These are phyloP conservation scores for Folsomia manolachei DNA, from an alignment of 2,888 invertebrate genomes.

Conservation along the genomic window DNA sequence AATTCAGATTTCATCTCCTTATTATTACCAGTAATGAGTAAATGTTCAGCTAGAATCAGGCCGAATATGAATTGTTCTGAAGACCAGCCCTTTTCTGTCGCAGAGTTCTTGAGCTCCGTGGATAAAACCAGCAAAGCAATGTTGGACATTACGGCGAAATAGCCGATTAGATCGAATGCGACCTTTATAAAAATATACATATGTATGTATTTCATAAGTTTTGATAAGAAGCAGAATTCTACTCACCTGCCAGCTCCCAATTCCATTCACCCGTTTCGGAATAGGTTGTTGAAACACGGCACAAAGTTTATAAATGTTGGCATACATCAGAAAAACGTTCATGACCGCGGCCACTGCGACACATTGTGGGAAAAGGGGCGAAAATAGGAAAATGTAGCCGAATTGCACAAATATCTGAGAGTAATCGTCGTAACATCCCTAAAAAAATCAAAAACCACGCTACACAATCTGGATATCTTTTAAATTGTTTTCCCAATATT, in stretches of 20 bases:
- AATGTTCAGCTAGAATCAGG: constrained; percentile 18
- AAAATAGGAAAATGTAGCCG: constrained; percentile 29
- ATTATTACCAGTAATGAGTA: constrained; percentile 9
- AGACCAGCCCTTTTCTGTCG: not conserved
- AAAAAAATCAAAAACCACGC: not conserved
- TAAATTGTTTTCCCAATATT: not conserved
- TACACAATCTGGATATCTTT: not conserved
- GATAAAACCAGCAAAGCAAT: constrained; percentile 18
- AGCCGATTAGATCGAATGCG: constrained; percentile 20
- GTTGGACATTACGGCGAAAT: constrained; percentile 26
- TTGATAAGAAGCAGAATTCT: not conserved
- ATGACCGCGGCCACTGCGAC: constrained; percentile 5
- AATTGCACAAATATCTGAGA: constrained; percentile 27
- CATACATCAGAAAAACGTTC: constrained; percentile 16
- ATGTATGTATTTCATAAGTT: not conserved
- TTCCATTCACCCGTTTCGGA: constrained; percentile 21
- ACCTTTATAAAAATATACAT: not conserved
- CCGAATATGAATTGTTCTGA: constrained; percentile 3
- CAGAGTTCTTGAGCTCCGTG: not conserved
- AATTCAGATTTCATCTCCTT: no score
- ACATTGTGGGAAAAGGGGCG: constrained; percentile 20
- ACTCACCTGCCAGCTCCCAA: constrained; percentile 28
- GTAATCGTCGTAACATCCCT: constrained; percentile 34
- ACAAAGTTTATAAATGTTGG: constrained; percentile 23
- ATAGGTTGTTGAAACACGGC: constrained; percentile 20